Evolutionary conservation across 1,140 invertebrate genomes (phyloP).

Genomic region (Luehdorfia chinensis): DNA sequence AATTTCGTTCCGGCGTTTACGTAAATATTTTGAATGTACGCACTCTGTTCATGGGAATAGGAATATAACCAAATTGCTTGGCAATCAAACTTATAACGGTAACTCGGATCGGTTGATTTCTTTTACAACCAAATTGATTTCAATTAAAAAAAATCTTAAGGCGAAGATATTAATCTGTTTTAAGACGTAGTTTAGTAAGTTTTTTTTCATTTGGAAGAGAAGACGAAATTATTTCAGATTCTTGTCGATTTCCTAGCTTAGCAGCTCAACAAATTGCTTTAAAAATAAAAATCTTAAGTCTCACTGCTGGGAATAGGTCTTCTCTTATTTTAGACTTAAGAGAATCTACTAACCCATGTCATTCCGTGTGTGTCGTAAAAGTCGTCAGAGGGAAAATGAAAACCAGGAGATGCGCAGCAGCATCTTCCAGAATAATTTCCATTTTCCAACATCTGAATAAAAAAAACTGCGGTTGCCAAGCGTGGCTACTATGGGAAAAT

Average conservation of each 20-base stretch:
- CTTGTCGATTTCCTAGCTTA: neutral
- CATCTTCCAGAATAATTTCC: no score
- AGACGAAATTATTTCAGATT: neutral
- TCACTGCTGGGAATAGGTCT: neutral
- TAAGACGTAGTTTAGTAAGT: no score
- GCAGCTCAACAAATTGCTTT: neutral
- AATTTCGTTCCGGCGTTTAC: constrained; percentile 29
- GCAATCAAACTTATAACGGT: constrained; percentile 30
- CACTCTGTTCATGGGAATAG: constrained; percentile 34
- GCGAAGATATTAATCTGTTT: no score
- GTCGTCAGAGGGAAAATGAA: no score
- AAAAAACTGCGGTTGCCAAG: no score
- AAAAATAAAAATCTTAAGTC: neutral
- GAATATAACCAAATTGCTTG: constrained; percentile 6
- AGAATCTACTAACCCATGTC: no score
- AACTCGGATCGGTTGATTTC: constrained; percentile 30
- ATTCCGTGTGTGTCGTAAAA: no score
- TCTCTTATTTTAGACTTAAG: no score
- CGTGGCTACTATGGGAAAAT: no score
- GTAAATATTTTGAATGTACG: constrained; percentile 30
- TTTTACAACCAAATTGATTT: constrained; percentile 37
- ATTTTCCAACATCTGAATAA: no score
- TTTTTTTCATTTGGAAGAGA: no score
- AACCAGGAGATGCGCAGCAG: no score
- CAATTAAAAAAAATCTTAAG: constrained; percentile 29